A percentile compares a stretch with the other conserved stretches of the same genome.
phyloP scores from a whole-genome alignment of 30 jellyfish, hydroid and myxozoan genomes.

The Hydractinia symbiolongicarpus region DNA sequence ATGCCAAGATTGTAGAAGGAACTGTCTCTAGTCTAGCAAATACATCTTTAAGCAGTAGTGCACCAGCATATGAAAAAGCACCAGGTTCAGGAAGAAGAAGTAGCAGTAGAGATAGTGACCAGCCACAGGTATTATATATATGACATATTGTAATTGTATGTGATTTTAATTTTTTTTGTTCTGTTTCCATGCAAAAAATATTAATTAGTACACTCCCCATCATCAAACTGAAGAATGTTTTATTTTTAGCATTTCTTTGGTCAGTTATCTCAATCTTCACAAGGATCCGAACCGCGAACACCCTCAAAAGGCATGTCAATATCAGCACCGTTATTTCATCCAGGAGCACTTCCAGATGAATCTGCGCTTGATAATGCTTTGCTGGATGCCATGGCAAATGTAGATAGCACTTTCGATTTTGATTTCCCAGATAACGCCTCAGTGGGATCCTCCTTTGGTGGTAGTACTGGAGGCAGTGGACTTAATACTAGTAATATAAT shows the following conservation, averaged over 20 bases:
- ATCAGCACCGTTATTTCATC: constrained; percentile 51
- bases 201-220: too few relatives aligned
- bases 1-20: constrained; percentile 42
- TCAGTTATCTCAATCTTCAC: constrained; percentile 22
- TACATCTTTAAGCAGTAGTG: constrained; percentile 71
- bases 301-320: constrained; percentile 56
- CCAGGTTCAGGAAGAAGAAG: constrained; percentile 99
- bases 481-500: constrained; percentile 18
- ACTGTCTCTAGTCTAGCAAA: constrained; percentile 27
- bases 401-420: constrained; percentile 64
- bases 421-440: constrained; percentile 84
- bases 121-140: constrained; percentile 9
- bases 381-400: constrained; percentile 35
- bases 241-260: constrained; percentile 23
- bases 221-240: too few relatives aligned
- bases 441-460: constrained; percentile 77
- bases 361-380: constrained; percentile 72
- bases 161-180: too few relatives aligned
- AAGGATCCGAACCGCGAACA: constrained; percentile 63
- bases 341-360: constrained; percentile 44
- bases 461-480: constrained; percentile 47
- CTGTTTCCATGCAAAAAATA: too few relatives aligned
- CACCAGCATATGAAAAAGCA: constrained; percentile 95
- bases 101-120: constrained; percentile 92
- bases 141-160: too few relatives aligned